phyloP scores from a whole-genome alignment of 2,113 vertebrate species.

The Corvus moneduloides region DNA sequence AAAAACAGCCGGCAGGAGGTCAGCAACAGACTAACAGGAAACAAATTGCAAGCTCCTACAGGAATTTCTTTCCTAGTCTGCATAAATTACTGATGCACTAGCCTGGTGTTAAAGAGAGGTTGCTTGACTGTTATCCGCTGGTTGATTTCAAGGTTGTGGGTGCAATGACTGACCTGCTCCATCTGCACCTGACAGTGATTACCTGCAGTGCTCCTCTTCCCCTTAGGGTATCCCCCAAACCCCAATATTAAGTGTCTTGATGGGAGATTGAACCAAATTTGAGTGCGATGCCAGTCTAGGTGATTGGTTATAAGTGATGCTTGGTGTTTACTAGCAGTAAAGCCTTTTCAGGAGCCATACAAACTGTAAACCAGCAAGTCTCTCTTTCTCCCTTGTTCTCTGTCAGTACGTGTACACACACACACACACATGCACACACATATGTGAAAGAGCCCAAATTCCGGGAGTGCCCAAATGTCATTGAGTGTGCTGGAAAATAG shows the following conservation, averaged over 20 bases:
- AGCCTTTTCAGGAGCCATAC: neutral
- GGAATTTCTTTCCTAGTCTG: neutral
- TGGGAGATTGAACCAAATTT: neutral
- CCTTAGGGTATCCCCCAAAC: neutral
- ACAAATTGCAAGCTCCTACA: neutral
- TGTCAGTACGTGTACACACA: neutral
- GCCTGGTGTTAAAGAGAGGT: neutral
- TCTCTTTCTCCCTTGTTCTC: neutral
- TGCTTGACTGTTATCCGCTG: neutral
- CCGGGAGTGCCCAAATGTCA: neutral
- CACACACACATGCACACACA: neutral
- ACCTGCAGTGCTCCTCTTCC: neutral
- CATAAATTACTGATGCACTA: neutral
- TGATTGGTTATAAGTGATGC: neutral
- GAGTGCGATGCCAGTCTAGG: neutral
- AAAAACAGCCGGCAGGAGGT: neutral
- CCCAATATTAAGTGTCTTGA: neutral
- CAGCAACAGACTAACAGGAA: neutral
- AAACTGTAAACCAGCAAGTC: neutral
- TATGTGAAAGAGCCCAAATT: neutral
- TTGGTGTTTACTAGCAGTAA: neutral
- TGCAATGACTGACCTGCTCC: neutral
- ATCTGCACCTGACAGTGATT: neutral
- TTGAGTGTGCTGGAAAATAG: neutral
- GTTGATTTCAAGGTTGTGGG: neutral